Base-by-base conservation (phyloP, 2,113 vertebrate genomes). In the Hemichromis elongatus region DNA sequence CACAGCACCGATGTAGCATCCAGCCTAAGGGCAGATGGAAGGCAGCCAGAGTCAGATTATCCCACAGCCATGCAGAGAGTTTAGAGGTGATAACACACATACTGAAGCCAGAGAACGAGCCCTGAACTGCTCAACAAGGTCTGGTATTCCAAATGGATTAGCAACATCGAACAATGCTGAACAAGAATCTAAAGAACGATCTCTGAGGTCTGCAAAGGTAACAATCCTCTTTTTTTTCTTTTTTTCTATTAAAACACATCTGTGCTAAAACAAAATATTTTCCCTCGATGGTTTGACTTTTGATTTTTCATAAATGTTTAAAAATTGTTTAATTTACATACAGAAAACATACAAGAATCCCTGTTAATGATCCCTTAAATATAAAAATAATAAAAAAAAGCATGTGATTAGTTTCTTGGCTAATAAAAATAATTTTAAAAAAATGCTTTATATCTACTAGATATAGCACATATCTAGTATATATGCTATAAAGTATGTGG, bases 11-110 rank as follows among this genome's bases (percentile, higher is more conserved):
- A 79, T 3, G 35, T 13, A 1, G 3, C 8, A 4, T 59, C 77
- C 82, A 96, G 95, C 96, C 97, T 98, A 96, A 68, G 75, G 81
- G 19, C 10, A 55, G 68, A 86, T 7, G 57, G 78, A 85, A 2
- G 45, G 59, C 35, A 73, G 80, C 57, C 59, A 53, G 73, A 2
- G 21, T 83, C 75, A 87, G 78, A 57, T n/a, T 50, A 47, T 52
- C 79, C 56, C 75, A 66, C 0, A 59, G 73, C 50, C 24, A 24
- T 13, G 18, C 42, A 61, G 77, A 57, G 12, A 24, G 13, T 52
- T 85, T 33, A 50, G 61, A 82, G 73, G 33, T 35, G 53, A 80
- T 40, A 47, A 66, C 45, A 89, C 47, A 77, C 77, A 80, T 18
- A 14, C 61, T 4, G 19, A 3, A 61, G 26, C 52, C 52, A 35